Evolutionary conservation across 2,797 vertebrate species (phyloP), one percentile per base, ranked within the genome.

Genomic region (Ibycter americanus): DNA sequence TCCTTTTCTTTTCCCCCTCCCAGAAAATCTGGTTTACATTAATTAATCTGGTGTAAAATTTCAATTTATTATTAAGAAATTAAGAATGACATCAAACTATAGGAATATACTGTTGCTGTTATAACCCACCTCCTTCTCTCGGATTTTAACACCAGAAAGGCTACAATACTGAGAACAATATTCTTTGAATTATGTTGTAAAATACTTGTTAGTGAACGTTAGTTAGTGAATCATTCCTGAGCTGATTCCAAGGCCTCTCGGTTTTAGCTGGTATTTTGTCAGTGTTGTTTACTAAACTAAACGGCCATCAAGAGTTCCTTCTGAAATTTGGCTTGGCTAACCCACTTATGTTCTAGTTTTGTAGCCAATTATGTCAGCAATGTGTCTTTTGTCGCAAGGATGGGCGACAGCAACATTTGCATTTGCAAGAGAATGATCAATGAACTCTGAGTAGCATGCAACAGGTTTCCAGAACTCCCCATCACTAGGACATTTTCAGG

Each of bases 1-100:
- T 72, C 25, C 8, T 34, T 18, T 27, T 6, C 0, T 0, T 2
- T 1, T 10, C 11, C 11, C 11, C 11, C 27, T 6, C 12, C 5
- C 10, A 29, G 31, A 63, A 80, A 89, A 71, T 54, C 27, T 51
- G 2, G 3, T 51, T 67, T 66, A 34, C 2, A 1, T 47, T 61
- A 18, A 52, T 73, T 61, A 74, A 51, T 20, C 12, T 23, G 15
- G 15, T 32, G 25, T 70, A 54, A 80, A 73, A 21, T 7, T 42
- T 65, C 22, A 22, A 7, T 42, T 63, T n/a, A 4, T 83, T 87
- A 90, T 81, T 31, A 79, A 91, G 23, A 36, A 80, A 31, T 5
- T 8, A 70, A 67, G 49, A 66, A 55, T 44, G 38, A 9, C 32
- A 44, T 47, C 65, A 44, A 34, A 44, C 9, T 26, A 15, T 4